phyloP scores from a whole-genome alignment of 2,797 vertebrate species.

The Pelodytes ibericus region DNA sequence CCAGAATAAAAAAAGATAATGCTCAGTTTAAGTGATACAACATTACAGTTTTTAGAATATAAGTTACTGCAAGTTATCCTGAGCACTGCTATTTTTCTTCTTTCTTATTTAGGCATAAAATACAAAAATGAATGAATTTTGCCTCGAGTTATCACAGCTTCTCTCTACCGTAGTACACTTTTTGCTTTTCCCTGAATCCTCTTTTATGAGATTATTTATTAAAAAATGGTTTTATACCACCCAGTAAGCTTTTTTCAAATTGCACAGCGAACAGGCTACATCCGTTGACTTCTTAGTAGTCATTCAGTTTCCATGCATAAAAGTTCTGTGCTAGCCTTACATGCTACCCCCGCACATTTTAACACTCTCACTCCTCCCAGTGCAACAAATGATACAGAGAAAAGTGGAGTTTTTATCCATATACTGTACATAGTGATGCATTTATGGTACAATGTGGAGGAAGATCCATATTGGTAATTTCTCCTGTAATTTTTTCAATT shows the following conservation, averaged over 20 bases:
- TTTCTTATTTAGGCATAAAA: neutral
- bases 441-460: too few relatives aligned
- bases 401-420: too few relatives aligned
- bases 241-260: neutral
- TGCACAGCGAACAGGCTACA: neutral
- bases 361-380: too few relatives aligned
- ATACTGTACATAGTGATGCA: too few relatives aligned
- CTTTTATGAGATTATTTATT: conserved; percentile 29
- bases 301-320: neutral
- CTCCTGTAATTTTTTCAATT: too few relatives aligned
- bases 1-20: neutral
- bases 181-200: neutral
- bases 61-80: neutral
- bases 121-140: conserved; percentile 20
- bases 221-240: conserved; percentile 15
- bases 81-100: conserved; percentile 1
- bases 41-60: neutral
- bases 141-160: conserved; percentile 19
- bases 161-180: neutral
- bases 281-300: neutral
- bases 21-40: neutral
- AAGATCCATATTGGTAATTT: too few relatives aligned
- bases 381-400: too few relatives aligned
- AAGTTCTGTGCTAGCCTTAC: too few relatives aligned
- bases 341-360: too few relatives aligned